A percentile compares a stretch with the other conserved stretches of the same genome.
Evolutionary conservation across 2,888 invertebrate genomes (phyloP).

Genomic region (Thecophora atra): DNA sequence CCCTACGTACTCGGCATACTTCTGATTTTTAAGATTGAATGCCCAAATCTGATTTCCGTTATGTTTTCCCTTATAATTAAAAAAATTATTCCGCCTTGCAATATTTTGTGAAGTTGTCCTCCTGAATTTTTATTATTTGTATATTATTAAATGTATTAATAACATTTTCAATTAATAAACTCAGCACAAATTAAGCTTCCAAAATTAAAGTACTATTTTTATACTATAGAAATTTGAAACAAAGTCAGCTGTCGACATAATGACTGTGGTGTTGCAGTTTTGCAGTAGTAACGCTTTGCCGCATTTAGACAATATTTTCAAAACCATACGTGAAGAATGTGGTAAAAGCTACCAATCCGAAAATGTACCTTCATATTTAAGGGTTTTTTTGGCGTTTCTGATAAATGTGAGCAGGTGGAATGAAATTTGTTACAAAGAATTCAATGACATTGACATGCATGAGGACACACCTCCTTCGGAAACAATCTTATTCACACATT

Average conservation of each 20-base stretch:
- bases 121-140: no score
- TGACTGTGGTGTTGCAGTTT: conserved; percentile 77
- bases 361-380: conserved; percentile 73
- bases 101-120: no score
- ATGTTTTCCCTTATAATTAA: no score
- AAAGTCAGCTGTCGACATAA: conserved; percentile 75
- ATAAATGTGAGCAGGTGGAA: conserved; percentile 72
- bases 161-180: no score
- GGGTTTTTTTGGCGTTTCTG: conserved; percentile 77
- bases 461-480: conserved; percentile 43
- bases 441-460: conserved; percentile 48
- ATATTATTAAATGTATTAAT: no score
- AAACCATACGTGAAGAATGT: conserved; percentile 70
- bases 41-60: no score
- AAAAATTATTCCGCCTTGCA: no score
- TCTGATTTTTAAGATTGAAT: no score
- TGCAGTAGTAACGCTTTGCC: conserved; percentile 73
- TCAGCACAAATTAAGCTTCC: no score
- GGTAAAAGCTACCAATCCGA: conserved; percentile 68
- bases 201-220: conserved; percentile 13
- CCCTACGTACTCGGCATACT: no score
- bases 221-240: conserved; percentile 64
- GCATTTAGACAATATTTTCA: conserved; percentile 75
- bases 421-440: conserved; percentile 50
- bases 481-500: conserved; percentile 20